A percentile compares a stretch with the other conserved stretches of the same genome.
phyloP scores from a whole-genome alignment of 1,140 invertebrate species.

The Latrodectus geometricus region DNA sequence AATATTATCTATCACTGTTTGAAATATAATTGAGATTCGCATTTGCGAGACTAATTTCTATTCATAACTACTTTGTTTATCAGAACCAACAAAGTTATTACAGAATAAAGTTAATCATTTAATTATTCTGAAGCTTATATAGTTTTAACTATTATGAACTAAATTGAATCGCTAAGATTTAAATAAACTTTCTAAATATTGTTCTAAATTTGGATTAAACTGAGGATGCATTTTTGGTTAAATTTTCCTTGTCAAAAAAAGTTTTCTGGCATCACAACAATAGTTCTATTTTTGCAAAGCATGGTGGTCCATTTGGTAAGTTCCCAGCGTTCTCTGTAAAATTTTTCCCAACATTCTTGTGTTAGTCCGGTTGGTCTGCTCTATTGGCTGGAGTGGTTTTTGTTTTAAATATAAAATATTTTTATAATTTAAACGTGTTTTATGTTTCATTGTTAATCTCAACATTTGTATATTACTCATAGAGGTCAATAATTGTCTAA shows the following conservation, averaged over 20 bases:
- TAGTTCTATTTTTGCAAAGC: conserved; percentile 44
- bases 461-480: neutral
- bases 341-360: conserved; percentile 61
- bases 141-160: no score
- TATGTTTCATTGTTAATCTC: neutral
- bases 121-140: no score
- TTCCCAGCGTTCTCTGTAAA: conserved; percentile 62
- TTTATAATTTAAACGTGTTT: neutral
- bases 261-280: neutral
- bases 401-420: neutral
- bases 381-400: neutral
- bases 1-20: no score
- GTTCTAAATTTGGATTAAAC: no score
- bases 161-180: no score
- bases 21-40: no score
- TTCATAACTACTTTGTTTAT: no score
- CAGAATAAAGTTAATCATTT: no score
- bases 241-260: neutral
- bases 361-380: neutral
- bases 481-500: neutral
- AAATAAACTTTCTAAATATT: no score
- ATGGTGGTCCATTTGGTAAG: conserved; percentile 61
- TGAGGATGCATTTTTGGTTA: neutral
- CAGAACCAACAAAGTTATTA: no score
- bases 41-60: no score